A percentile compares a stretch with the other conserved stretches of the same genome.
phyloP scores from a whole-genome alignment of 1,140 invertebrate species.

The Cotesia chilonis region DNA sequence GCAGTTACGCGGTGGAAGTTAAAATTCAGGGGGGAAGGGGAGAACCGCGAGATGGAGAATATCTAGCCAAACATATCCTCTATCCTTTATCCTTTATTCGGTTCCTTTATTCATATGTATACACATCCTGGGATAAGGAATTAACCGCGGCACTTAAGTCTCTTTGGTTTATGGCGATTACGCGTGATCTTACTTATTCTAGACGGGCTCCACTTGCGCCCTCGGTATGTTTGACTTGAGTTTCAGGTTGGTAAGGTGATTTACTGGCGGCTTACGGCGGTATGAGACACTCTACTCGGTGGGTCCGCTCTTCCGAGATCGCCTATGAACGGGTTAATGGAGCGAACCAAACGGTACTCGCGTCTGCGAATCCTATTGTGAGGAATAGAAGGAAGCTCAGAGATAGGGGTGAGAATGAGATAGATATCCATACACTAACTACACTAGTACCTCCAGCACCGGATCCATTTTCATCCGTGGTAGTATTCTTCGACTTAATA shows the following conservation, averaged over 20 bases:
- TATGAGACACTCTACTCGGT: constrained; percentile 42
- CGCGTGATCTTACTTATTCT: constrained; percentile 44
- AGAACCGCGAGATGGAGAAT: not conserved
- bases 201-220: constrained; percentile 25
- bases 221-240: constrained; percentile 60
- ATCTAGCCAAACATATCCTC: no score
- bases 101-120: not conserved
- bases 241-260: constrained; percentile 58
- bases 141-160: constrained; percentile 56
- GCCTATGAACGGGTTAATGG: constrained; percentile 64
- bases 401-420: not conserved
- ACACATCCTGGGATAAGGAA: constrained; percentile 48
- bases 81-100: no score
- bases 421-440: constrained; percentile 1
- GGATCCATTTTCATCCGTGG: not conserved
- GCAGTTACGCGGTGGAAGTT: no score
- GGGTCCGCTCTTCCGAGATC: constrained; percentile 49
- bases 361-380: constrained; percentile 19
- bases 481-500: constrained; percentile 9
- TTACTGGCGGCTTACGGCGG: constrained; percentile 58
- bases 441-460: not conserved
- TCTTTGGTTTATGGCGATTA: constrained; percentile 60
- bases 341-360: constrained; percentile 45
- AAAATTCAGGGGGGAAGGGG: not conserved
- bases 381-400: no score